Base-by-base conservation (phyloP, 2,113 vertebrate genomes). In the Progne subis region DNA sequence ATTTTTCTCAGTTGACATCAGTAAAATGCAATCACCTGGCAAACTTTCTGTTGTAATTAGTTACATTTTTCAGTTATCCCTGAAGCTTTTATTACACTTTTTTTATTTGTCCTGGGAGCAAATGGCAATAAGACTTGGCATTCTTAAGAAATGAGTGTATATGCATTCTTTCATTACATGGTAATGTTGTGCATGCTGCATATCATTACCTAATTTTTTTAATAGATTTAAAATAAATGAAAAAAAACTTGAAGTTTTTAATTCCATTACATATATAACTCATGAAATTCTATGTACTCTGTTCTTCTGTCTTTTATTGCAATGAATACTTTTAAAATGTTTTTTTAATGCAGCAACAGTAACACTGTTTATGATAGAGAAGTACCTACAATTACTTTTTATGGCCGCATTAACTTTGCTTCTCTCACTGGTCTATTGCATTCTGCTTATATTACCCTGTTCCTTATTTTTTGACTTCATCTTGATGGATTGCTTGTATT, bases 101-200 rank as follows among this genome's bases (percentile, higher is more conserved):
- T 63, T 78, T 37, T 50, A 50, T 86, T 88, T 94, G 37, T 69
- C 50, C 91, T 92, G 70, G 85, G 67, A 92, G n/a, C 14, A 80
- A 94, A 77, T 70, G n/a, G 68, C 75, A 92, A 17, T 70, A 50
- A 52, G 67, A 80, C 50, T 43, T 47, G 31, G 50, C 50, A 74
- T 94, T 95, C 87, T 88, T 93, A 70, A 87, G 84, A 71, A 70
- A 82, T 83, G 83, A 88, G 32, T 69, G 21, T 44, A 68, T 82
- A 26, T 86, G 53, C 70, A 85, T 96, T 90, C 84, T 94, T 95
- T 91, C 59, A 47, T 86, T 55, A 18, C 55, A 74, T 77, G 68
- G 68, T 90, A 88, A 95, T 74, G 50, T 83, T 47, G 14, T 89
- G 46, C 8, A 11, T 80, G 25, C 46, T 84, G 28, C 53, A 8